Percentiles rank a stretch among this genome's conserved stretches.
These are phyloP conservation scores for Taxidea taxus DNA, from an alignment of 2,113 vertebrate species.

Conservation along the genomic window DNA sequence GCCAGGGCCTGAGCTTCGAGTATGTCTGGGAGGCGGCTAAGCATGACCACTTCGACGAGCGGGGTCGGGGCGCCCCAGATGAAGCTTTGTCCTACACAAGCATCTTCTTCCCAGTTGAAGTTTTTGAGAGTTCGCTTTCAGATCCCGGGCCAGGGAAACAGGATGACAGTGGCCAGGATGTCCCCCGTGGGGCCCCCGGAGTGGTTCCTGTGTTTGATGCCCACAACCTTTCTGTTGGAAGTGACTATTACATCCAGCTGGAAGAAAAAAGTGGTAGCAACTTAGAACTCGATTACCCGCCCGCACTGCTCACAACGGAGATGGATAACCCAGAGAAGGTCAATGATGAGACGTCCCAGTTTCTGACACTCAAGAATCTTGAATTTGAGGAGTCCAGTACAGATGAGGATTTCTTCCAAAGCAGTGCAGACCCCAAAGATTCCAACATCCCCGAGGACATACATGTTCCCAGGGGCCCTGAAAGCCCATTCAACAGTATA, in stretches of 20 bases:
- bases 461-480: conserved; percentile 79
- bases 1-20: conserved; percentile 97
- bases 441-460: conserved; percentile 85
- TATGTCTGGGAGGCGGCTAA: conserved; percentile 98
- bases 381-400: conserved; percentile 91
- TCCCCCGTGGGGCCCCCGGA: conserved; percentile 83
- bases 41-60: conserved; percentile 93
- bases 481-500: conserved; percentile 91
- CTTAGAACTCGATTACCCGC: conserved; percentile 81
- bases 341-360: conserved; percentile 77
- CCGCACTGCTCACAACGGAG: conserved; percentile 78
- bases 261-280: conserved; percentile 91
- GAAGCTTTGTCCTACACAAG: conserved; percentile 91
- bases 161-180: conserved; percentile 76
- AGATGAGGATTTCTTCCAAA: conserved; percentile 91
- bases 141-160: conserved; percentile 81
- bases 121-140: conserved; percentile 90
- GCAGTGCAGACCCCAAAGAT: conserved; percentile 88
- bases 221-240: conserved; percentile 91
- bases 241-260: conserved; percentile 95
- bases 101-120: conserved; percentile 92
- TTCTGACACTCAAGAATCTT: conserved; percentile 86
- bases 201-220: conserved; percentile 94
- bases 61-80: conserved; percentile 82
- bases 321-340: conserved; percentile 80